Evolutionary conservation across 2,797 vertebrate genomes (phyloP).

Genomic region (Parambassis ranga): DNA sequence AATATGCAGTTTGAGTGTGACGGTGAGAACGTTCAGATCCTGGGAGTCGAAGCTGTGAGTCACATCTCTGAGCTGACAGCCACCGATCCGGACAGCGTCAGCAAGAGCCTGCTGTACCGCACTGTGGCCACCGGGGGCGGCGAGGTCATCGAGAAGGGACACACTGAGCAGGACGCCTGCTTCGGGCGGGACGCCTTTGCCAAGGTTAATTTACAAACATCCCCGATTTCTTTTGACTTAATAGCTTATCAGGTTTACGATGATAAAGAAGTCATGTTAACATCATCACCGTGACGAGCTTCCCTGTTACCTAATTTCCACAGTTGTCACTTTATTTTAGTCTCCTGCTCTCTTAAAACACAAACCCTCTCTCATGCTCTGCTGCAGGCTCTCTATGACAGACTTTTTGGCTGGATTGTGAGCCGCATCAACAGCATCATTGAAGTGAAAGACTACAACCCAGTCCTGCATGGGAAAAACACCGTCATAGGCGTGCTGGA

Average conservation of each 20-base stretch:
- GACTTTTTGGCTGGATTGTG: conserved; percentile 93
- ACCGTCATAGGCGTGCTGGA: conserved; percentile 93
- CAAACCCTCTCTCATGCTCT: too few species aligned
- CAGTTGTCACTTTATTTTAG: not conserved
- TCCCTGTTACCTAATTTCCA: not conserved
- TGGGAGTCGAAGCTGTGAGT: conserved; percentile 46
- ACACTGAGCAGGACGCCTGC: conserved; percentile 83
- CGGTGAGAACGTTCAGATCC: conserved; percentile 70
- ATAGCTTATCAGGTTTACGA: not conserved
- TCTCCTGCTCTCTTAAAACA: too few species aligned
- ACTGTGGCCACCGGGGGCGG: conserved; percentile 90
- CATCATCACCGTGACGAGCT: not conserved
- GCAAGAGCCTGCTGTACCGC: conserved; percentile 82
- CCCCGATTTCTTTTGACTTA: not conserved
- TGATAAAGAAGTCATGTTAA: not conserved
- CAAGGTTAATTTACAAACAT: conserved; percentile 75
- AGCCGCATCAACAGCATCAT: conserved; percentile 87
- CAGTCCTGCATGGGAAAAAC: conserved; percentile 88
- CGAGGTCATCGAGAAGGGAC: conserved; percentile 90
- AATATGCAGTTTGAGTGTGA: conserved; percentile 82
- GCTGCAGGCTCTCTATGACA: conserved; percentile 88
- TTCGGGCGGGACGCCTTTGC: conserved; percentile 88
- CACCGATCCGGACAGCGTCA: conserved; percentile 65
- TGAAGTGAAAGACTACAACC: conserved; percentile 84
- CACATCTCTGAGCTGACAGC: conserved; percentile 79